phyloP scores from a whole-genome alignment of 1,140 invertebrate genomes.

The Dufourea novaeangliae region DNA sequence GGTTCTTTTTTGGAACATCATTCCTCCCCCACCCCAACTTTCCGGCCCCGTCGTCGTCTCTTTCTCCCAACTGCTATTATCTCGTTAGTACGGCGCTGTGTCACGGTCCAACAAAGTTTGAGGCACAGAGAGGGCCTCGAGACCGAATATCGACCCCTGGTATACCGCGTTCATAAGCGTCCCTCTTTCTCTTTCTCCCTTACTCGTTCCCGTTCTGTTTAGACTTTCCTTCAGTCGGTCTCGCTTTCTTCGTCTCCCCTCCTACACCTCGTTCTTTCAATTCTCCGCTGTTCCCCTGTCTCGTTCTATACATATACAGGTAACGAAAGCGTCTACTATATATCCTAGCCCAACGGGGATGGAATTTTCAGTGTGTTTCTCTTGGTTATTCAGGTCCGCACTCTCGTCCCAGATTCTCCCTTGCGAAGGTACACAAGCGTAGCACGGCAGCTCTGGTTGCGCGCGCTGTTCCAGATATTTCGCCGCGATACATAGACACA shows the following conservation, averaged over 20 bases:
- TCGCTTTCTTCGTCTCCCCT: neutral
- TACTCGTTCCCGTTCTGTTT: no score
- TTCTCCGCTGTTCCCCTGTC: neutral
- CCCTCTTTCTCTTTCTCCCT: neutral
- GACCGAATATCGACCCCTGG: slow-evolving; percentile 26
- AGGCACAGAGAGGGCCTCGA: slow-evolving; percentile 31
- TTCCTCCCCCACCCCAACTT: neutral
- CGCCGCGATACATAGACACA: slow-evolving; percentile 15
- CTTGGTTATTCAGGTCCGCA: slow-evolving; percentile 44
- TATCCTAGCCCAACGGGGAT: slow-evolving; percentile 18
- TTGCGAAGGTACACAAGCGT: slow-evolving; percentile 38
- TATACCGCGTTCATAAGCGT: slow-evolving; percentile 1
- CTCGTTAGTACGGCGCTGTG: slow-evolving; percentile 45
- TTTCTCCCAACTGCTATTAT: slow-evolving; percentile 45
- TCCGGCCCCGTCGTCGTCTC: slow-evolving; percentile 5
- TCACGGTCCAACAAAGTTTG: slow-evolving; percentile 49
- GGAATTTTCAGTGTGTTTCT: slow-evolving; percentile 48
- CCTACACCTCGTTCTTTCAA: neutral
- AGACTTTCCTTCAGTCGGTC: neutral
- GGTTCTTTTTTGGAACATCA: slow-evolving; percentile 16
- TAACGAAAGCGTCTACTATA: slow-evolving; percentile 26
- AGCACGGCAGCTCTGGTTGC: slow-evolving; percentile 14
- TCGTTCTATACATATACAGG: neutral
- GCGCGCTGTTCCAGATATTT: slow-evolving; percentile 53
- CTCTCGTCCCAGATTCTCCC: slow-evolving; percentile 51